Conservation (phyloP, 2,113 vertebrate genomes). For the Carassius carassius region DNA sequence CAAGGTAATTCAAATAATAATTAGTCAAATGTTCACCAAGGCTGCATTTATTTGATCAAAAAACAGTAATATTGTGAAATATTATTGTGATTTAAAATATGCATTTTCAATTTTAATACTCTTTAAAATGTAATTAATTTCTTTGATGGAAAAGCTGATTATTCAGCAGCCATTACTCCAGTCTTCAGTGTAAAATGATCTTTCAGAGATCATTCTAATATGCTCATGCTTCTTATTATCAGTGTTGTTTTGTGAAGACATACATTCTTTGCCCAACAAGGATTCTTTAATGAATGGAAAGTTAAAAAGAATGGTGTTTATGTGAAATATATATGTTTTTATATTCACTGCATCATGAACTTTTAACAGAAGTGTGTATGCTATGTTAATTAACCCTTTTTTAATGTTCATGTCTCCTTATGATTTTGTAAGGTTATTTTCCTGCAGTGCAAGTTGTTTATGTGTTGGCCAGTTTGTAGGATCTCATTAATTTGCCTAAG, state of each 20-base stretch:
- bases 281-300: background rate
- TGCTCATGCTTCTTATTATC: background rate
- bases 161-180: no score
- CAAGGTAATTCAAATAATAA: background rate
- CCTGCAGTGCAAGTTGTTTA: background rate
- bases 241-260: background rate
- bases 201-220: no score
- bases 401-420: background rate
- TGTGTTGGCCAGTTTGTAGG: background rate
- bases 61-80: no score
- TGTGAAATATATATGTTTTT: background rate
- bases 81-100: no score
- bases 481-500: constrained; percentile 3
- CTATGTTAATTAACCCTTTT: background rate
- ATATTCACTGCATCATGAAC: background rate
- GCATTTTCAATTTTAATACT: no score
- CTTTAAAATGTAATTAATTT: no score
- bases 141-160: no score
- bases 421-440: background rate
- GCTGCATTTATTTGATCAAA: no score
- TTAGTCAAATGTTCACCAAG: no score
- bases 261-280: background rate
- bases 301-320: background rate
- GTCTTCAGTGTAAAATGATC: no score
- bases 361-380: background rate